A percentile compares a stretch with the other conserved stretches of the same genome.
phyloP scores from a whole-genome alignment of 2,888 invertebrate species.

The Odiellus spinosus region DNA sequence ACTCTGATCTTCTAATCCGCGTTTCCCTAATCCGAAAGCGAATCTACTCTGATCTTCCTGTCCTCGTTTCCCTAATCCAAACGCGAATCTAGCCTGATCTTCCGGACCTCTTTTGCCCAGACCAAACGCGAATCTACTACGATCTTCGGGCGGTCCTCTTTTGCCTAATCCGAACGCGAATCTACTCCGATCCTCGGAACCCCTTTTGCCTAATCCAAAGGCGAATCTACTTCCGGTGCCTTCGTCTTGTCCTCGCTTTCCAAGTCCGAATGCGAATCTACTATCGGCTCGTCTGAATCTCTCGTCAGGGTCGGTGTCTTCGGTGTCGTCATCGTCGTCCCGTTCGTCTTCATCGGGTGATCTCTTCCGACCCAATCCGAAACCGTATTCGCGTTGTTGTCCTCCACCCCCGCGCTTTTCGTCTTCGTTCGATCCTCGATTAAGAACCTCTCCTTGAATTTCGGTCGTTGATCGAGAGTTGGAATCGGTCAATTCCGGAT shows the following conservation, averaged over 20 bases:
- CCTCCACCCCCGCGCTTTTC: too few species aligned
- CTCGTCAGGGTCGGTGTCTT: too few species aligned
- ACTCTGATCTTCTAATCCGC: background rate
- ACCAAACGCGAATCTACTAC: constrained; percentile 3
- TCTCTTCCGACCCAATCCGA: background rate
- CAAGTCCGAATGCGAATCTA: constrained; percentile 12
- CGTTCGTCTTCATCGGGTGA: too few species aligned
- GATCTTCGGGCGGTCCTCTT: background rate
- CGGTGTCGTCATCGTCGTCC: too few species aligned
- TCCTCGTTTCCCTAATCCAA: background rate
- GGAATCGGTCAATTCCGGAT: too few species aligned
- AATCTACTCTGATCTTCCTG: constrained; percentile 6
- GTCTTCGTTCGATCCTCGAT: too few species aligned
- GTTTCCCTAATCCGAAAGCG: constrained; percentile 10
- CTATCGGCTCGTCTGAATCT: background rate
- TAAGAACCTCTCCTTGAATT: too few species aligned
- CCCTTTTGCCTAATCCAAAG: background rate
- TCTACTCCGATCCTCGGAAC: constrained; percentile 3
- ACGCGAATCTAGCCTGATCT: background rate
- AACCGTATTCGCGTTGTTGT: background rate
- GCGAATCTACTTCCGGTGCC: background rate
- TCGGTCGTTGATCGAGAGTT: too few species aligned
- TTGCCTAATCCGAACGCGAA: constrained; percentile 12
- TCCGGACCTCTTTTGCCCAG: constrained; percentile 6
- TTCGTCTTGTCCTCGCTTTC: constrained; percentile 5